Percentiles rank a stretch among this genome's conserved stretches.
These are phyloP conservation scores for Cecidostiba fungosa DNA, from an alignment of 2,888 invertebrate genomes.

Conservation along the genomic window DNA sequence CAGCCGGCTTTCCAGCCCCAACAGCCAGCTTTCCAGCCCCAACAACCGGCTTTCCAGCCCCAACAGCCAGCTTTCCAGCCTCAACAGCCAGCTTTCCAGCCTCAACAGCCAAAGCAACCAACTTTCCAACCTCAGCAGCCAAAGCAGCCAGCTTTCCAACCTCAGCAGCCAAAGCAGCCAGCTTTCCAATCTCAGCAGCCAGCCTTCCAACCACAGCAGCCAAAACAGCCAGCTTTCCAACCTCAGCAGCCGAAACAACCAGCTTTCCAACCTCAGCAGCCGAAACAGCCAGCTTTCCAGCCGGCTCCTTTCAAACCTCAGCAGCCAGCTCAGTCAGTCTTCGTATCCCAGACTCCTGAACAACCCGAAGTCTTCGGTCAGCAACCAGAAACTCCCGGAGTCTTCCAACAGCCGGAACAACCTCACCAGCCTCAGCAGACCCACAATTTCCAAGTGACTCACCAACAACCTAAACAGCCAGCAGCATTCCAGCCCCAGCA, in stretches of 20 bases:
- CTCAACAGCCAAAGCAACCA: constrained; percentile 41
- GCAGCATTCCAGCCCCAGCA: neutral
- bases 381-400: neutral
- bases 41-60: neutral
- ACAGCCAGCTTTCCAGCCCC: neutral
- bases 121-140: constrained; percentile 7
- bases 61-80: neutral
- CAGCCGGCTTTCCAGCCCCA: neutral
- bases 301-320: neutral
- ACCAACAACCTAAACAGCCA: neutral
- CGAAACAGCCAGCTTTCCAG: neutral
- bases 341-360: neutral
- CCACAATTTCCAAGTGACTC: neutral
- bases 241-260: constrained; percentile 44
- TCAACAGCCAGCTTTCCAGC: constrained; percentile 25
- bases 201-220: neutral
- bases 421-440: neutral
- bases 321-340: neutral
- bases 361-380: neutral
- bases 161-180: neutral
- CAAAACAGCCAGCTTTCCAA: constrained; percentile 26
- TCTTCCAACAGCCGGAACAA: neutral
- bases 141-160: neutral
- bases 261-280: constrained; percentile 5
- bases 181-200: neutral